phyloP scores from a whole-genome alignment of 2,113 vertebrate species.

The Eretmochelys imbricata region DNA sequence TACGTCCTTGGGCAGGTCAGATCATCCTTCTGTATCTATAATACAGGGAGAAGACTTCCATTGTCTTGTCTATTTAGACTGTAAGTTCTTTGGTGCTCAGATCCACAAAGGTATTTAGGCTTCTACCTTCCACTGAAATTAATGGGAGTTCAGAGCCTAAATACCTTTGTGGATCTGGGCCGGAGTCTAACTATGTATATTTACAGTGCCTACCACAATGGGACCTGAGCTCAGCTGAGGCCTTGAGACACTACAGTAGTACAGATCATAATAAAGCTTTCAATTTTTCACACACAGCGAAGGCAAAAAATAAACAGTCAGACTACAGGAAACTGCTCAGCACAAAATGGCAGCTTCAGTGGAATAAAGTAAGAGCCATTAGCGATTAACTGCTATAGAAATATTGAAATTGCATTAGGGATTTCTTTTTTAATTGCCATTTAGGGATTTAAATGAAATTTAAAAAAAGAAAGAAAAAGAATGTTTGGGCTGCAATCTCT shows the following conservation, averaged over 20 bases:
- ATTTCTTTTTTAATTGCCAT: conserved; percentile 74
- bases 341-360: conserved; percentile 62
- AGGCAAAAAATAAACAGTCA: conserved; percentile 36
- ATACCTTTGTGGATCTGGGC: background rate
- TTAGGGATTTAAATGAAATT: conserved; percentile 73
- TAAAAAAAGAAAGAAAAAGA: conserved; percentile 64
- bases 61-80: conserved; percentile 21
- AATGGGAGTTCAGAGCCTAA: background rate
- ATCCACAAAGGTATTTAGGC: background rate
- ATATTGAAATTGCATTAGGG: conserved; percentile 69
- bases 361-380: conserved; percentile 59
- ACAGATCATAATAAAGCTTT: conserved; percentile 63
- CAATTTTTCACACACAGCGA: conserved; percentile 47
- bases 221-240: conserved; percentile 46
- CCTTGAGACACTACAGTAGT: conserved; percentile 52
- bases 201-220: background rate
- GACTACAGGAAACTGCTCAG: conserved; percentile 62
- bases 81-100: background rate
- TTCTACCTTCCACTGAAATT: background rate
- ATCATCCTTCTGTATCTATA: conserved; percentile 23
- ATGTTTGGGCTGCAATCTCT: conserved; percentile 73
- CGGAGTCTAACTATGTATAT: conserved; percentile 29
- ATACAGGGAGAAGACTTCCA: conserved; percentile 17
- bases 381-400: conserved; percentile 66
- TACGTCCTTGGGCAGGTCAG: background rate